Evolutionary conservation across 1,140 invertebrate genomes (phyloP), one percentile per base, ranked within the genome.

Genomic region (Drosophila sucinea): DNA sequence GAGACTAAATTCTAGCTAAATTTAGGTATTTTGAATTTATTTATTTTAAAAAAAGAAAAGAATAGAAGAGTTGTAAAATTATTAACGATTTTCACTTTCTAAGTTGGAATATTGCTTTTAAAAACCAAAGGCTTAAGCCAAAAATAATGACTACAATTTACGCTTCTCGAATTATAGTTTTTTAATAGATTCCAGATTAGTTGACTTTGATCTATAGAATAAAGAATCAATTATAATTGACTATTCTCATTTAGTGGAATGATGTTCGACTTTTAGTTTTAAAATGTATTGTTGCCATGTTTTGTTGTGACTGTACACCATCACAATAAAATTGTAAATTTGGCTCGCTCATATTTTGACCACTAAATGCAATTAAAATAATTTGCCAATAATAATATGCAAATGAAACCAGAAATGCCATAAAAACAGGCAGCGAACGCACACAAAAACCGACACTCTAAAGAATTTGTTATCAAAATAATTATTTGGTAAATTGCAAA

Each of bases 401-500:
- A 81, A 78, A 84, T 84, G 47, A 4, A 40, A 40, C 44, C 54
- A 60, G 55, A 79, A 83, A 75, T 70, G 73, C 47, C 41, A 67
- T 77, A 67, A 72, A 76, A 73, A 63, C 62, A 60, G 51, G 68
- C 38, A 33, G 30, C 29, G 41, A 58, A 38, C 10, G 27, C 10
- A 67, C 67, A 40, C 51, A 65, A 51, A 54, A 56, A 64, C 62
- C 69, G 62, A 32, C 62, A 62, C 70, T 66, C 63, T 17, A 57
- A 70, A 60, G 67, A 84, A 66, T 72, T 73, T 69, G 51, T 60
- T 86, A 78, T 81, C 70, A 68, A 71, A 78, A 86, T 85, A 81
- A 85, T 85, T 85, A 81, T 86, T 85, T 72, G 67, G 64, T 74
- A 81, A 84, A 85, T 84, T 74, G 81, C 67, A 74, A 71, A 81